Percentiles rank a stretch among this genome's conserved stretches.
phyloP scores from a whole-genome alignment of 2,797 vertebrate species.

The Anas bahamensis region DNA sequence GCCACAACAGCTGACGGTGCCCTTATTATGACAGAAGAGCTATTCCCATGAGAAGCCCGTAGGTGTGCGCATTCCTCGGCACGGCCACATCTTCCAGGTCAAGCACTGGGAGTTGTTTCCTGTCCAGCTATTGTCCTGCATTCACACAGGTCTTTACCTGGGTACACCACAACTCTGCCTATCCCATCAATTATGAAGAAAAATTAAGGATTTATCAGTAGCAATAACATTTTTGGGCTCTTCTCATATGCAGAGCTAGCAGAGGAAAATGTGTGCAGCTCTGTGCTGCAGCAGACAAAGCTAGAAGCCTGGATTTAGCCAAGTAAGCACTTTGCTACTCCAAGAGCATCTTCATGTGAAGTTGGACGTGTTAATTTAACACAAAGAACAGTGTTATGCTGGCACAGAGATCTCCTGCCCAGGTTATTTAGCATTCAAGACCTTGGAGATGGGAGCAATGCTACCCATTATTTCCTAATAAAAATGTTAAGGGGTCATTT shows the following conservation, averaged over 20 bases:
- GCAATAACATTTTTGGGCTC: neutral
- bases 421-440: neutral
- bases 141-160: neutral
- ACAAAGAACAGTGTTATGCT: neutral
- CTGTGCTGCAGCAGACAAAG: neutral
- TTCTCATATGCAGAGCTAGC: neutral
- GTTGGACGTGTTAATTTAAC: neutral
- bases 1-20: neutral
- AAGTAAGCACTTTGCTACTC: neutral
- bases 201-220: neutral
- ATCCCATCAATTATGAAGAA: neutral
- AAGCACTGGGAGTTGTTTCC: neutral
- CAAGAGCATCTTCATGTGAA: neutral
- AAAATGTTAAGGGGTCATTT: neutral
- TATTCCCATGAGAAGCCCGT: slow-evolving; percentile 39
- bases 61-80: neutral
- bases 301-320: neutral
- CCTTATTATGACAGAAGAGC: neutral
- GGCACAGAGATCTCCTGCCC: neutral
- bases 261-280: neutral
- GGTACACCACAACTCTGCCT: neutral
- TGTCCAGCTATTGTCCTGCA: neutral
- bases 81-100: neutral
- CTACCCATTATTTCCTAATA: neutral
- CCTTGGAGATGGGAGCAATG: neutral